These are phyloP conservation scores for Brenthis hecate DNA, from an alignment of 2,888 invertebrate species.

Conservation along the genomic window DNA sequence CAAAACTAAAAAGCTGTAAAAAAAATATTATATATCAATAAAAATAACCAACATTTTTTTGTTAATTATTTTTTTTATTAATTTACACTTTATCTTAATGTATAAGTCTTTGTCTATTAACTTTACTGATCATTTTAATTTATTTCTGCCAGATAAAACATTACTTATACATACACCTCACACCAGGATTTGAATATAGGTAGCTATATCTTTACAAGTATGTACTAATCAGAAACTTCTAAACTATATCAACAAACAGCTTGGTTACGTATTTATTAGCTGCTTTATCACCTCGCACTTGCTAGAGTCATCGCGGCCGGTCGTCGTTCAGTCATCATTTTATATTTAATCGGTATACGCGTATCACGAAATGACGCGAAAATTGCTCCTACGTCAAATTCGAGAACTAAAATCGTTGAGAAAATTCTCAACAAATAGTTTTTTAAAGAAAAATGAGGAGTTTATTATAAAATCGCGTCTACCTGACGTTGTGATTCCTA, in stretches of 20 bases:
- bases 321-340: neutral
- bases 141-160: too few species aligned
- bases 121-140: too few species aligned
- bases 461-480: slow-evolving; percentile 64
- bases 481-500: slow-evolving; percentile 60
- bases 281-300: neutral
- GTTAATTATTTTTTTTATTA: too few species aligned
- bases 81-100: too few species aligned
- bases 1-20: too few species aligned
- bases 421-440: slow-evolving; percentile 56
- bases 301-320: neutral
- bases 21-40: too few species aligned
- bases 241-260: slow-evolving; percentile 1
- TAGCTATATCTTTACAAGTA: too few species aligned
- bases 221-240: too few species aligned
- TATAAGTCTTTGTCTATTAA: too few species aligned
- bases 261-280: neutral
- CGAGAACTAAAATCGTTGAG: slow-evolving; percentile 63
- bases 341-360: neutral
- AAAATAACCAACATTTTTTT: too few species aligned
- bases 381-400: slow-evolving; percentile 61
- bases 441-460: slow-evolving; percentile 53
- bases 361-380: slow-evolving; percentile 56
- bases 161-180: too few species aligned
- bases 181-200: too few species aligned